Percentiles rank a stretch among this genome's conserved stretches.
These are phyloP conservation scores for Drosophila basisetae DNA, from an alignment of 2,888 invertebrate genomes.

Conservation along the genomic window DNA sequence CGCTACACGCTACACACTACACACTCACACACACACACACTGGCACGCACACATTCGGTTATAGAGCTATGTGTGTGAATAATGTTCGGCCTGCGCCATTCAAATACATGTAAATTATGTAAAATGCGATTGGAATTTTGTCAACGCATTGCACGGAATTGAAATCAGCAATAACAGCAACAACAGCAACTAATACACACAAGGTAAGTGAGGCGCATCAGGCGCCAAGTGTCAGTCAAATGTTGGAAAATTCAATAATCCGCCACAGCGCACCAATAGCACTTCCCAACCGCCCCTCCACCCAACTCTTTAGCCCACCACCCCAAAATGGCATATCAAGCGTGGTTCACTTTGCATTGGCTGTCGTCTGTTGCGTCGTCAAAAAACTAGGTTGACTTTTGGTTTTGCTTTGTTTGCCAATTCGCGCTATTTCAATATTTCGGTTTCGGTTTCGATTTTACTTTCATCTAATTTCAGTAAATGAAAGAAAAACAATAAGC, in stretches of 20 bases:
- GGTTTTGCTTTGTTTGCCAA: slow-evolving; percentile 52
- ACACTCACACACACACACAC: slow-evolving; percentile 3
- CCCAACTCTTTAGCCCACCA: slow-evolving; percentile 15
- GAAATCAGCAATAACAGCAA: slow-evolving; percentile 37
- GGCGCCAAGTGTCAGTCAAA: slow-evolving; percentile 77
- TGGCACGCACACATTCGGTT: not conserved
- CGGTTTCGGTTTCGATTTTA: slow-evolving; percentile 58
- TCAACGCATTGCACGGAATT: slow-evolving; percentile 53
- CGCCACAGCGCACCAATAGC: slow-evolving; percentile 71
- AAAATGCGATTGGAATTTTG: slow-evolving; percentile 67
- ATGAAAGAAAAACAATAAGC: slow-evolving; percentile 52
- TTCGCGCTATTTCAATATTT: slow-evolving; percentile 53
- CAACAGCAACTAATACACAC: slow-evolving; percentile 18
- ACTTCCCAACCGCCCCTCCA: not conserved
- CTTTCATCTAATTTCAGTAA: slow-evolving; percentile 59
- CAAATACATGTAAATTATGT: slow-evolving; percentile 76
- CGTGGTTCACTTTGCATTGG: slow-evolving; percentile 48
- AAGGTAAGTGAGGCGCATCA: slow-evolving; percentile 67
- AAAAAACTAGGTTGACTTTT: slow-evolving; percentile 74
- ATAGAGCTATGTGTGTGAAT: slow-evolving; percentile 11
- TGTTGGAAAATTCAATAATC: slow-evolving; percentile 80
- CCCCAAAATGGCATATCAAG: slow-evolving; percentile 32
- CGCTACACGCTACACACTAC: not conserved
- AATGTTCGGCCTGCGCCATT: slow-evolving; percentile 53
- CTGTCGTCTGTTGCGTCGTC: slow-evolving; percentile 67